A percentile compares a stretch with the other conserved stretches of the same genome.
These are phyloP conservation scores for Megastigmus dorsalis DNA, from an alignment of 2,888 invertebrate genomes.

Conservation along the genomic window DNA sequence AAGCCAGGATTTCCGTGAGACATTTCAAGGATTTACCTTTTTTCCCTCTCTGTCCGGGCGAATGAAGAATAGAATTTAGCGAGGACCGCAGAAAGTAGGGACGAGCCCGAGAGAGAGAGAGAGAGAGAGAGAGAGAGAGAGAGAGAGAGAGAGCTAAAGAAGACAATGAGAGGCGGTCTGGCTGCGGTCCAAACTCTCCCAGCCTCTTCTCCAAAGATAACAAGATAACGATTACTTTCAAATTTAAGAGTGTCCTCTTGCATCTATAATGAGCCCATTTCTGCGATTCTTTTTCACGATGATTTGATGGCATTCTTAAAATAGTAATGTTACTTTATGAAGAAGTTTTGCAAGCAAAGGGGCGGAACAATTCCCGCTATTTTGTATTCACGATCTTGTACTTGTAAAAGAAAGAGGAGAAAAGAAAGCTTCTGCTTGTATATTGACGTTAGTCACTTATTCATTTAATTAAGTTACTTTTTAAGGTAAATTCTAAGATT, in stretches of 20 bases:
- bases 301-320: constrained; percentile 24
- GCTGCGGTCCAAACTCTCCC: constrained; percentile 45
- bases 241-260: constrained; percentile 55
- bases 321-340: constrained; percentile 22
- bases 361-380: too few species aligned
- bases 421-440: too few species aligned
- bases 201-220: constrained; percentile 54
- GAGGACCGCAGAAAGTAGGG: constrained; percentile 32
- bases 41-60: background rate
- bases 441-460: too few species aligned
- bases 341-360: background rate
- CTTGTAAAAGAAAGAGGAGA: background rate
- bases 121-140: constrained; percentile 35
- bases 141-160: constrained; percentile 28
- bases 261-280: constrained; percentile 48
- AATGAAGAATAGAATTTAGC: constrained; percentile 49
- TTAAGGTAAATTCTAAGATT: too few species aligned
- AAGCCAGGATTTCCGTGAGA: constrained; percentile 33
- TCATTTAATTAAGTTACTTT: too few species aligned
- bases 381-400: background rate
- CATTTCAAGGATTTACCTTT: constrained; percentile 35
- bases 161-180: constrained; percentile 52
- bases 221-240: constrained; percentile 59
- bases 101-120: constrained; percentile 11
- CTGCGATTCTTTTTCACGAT: constrained; percentile 14